Evolutionary conservation across 2,113 vertebrate genomes (phyloP).

Genomic region (Epinephelus lanceolatus): DNA sequence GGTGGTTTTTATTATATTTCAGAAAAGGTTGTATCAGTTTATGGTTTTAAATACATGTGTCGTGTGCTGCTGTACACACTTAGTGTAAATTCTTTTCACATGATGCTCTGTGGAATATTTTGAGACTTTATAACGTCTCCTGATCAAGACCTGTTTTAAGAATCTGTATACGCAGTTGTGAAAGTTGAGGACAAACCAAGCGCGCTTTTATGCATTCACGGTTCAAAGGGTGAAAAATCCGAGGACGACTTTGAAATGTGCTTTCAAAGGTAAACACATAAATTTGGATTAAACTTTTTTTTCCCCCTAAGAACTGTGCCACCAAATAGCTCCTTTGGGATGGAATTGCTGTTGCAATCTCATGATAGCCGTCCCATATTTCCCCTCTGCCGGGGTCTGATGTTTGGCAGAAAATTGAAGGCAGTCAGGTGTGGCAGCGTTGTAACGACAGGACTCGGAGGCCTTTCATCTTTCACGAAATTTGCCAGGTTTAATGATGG

Average conservation of each 20-base stretch:
- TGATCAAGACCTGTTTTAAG: not conserved
- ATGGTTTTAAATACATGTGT: not conserved
- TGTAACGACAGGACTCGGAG: slow-evolving; percentile 22
- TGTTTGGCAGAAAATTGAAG: slow-evolving; percentile 67
- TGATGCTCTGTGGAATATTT: not conserved
- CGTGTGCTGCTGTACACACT: too few species aligned
- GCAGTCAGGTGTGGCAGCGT: slow-evolving; percentile 36
- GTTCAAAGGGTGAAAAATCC: not conserved
- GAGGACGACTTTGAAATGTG: not conserved
- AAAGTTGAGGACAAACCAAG: not conserved
- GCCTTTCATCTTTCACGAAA: slow-evolving; percentile 41
- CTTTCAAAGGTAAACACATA: slow-evolving; percentile 13
- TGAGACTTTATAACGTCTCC: not conserved
- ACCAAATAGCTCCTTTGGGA: slow-evolving; percentile 22
- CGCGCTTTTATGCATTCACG: not conserved
- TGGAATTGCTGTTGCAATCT: slow-evolving; percentile 18
- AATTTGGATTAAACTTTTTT: slow-evolving; percentile 10
- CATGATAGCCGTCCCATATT: slow-evolving; percentile 27
- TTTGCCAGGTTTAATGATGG: slow-evolving; percentile 23
- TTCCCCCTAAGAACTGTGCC: not conserved
- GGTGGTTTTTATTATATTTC: not conserved
- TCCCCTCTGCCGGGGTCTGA: slow-evolving; percentile 35
- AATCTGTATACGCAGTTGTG: too few species aligned
- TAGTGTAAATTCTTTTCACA: too few species aligned
- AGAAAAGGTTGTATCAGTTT: not conserved